These are phyloP conservation scores for Oxystoma pomonae DNA, from an alignment of 2,888 invertebrate species.

Conservation along the genomic window DNA sequence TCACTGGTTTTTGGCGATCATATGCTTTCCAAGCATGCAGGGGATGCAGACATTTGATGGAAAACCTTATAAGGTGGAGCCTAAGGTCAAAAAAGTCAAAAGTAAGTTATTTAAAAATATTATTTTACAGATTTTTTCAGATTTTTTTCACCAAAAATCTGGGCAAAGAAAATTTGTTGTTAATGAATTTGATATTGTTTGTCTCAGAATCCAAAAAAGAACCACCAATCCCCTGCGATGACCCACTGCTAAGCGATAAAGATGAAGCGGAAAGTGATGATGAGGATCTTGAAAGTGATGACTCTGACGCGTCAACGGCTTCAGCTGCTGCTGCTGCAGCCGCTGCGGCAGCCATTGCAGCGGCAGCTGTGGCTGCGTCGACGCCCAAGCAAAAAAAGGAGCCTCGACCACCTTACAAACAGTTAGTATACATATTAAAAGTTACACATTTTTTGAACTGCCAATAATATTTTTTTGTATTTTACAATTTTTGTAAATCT, in stretches of 20 bases:
- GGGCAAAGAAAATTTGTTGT: too few relatives aligned
- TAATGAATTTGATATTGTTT: not conserved
- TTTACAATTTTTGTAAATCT: too few relatives aligned
- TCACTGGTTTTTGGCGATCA: constrained; percentile 97
- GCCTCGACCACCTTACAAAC: constrained; percentile 56
- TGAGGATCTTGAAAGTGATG: constrained; percentile 59
- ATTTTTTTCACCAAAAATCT: too few relatives aligned
- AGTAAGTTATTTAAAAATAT: constrained; percentile 40
- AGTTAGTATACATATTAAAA: constrained; percentile 50
- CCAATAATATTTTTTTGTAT: not conserved
- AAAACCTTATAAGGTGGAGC: constrained; percentile 50
- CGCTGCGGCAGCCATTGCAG: constrained; percentile 9
- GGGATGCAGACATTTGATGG: constrained; percentile 68
- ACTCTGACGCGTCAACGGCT: constrained; percentile 45
- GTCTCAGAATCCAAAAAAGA: constrained; percentile 35
- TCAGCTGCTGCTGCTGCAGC: constrained; percentile 8
- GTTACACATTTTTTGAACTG: too few relatives aligned
- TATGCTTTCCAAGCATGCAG: constrained; percentile 86
- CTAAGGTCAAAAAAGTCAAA: constrained; percentile 36
- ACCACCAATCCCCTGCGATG: constrained; percentile 58
- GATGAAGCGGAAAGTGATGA: constrained; percentile 70
- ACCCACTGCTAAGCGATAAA: constrained; percentile 66
- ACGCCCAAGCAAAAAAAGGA: constrained; percentile 21
- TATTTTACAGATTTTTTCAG: too few relatives aligned
- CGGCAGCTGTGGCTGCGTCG: constrained; percentile 7